Conservation (phyloP, 2,113 vertebrate genomes). For the Azemiops feae region DNA sequence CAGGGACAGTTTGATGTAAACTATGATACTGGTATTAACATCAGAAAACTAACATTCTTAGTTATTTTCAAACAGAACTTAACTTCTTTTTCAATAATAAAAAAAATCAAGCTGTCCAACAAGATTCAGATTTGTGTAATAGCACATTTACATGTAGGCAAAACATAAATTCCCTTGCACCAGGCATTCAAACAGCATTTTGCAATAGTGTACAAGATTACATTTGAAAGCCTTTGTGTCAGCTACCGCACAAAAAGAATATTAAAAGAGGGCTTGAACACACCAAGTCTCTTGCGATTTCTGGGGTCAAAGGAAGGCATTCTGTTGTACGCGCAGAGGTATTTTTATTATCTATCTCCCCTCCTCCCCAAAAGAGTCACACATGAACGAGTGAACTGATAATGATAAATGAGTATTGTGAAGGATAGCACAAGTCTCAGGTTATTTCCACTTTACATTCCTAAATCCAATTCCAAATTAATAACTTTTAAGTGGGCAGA, state of each 20-base stretch:
- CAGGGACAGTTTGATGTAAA: constrained; percentile 24
- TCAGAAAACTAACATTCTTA: background rate
- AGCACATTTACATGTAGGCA: background rate
- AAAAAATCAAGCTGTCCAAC: background rate
- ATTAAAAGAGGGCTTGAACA: background rate
- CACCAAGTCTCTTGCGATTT: background rate
- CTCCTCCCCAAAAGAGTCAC: background rate
- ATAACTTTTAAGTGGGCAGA: background rate
- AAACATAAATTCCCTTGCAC: background rate
- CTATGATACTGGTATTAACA: background rate
- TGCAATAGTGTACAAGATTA: background rate
- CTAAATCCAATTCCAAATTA: background rate
- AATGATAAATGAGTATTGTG: background rate
- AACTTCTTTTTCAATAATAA: background rate
- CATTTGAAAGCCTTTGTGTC: background rate
- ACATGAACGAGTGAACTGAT: too few relatives aligned
- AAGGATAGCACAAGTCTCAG: background rate
- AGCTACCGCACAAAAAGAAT: background rate
- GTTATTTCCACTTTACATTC: background rate
- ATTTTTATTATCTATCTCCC: background rate
- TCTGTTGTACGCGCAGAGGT: background rate
- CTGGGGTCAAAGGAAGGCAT: background rate
- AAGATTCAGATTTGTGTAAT: background rate
- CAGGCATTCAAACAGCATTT: background rate
- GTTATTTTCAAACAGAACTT: background rate